Conservation (phyloP, 2,113 vertebrate species). For the Lophura nycthemera region DNA sequence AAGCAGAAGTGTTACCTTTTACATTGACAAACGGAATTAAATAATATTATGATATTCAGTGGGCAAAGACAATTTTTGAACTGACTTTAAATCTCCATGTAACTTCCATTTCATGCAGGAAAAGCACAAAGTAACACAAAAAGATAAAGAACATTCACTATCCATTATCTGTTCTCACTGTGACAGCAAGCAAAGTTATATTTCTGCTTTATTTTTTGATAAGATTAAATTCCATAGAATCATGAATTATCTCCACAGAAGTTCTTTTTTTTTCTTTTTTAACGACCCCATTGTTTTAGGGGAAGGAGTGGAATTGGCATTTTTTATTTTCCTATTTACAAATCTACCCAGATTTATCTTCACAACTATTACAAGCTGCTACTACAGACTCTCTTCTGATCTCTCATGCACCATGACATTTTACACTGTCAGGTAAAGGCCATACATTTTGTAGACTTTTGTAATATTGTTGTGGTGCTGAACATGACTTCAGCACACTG, state of each 20-base stretch:
- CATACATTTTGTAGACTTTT: slow-evolving; percentile 4
- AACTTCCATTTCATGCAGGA: background rate
- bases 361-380: background rate
- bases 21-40: background rate
- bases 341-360: background rate
- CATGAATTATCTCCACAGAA: background rate
- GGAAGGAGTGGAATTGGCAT: rapidly evolving
- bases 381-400: background rate
- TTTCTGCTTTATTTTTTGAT: background rate
- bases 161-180: background rate
- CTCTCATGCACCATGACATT: background rate
- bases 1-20: background rate
- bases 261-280: background rate
- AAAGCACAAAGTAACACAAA: background rate
- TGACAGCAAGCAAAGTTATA: background rate
- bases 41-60: background rate
- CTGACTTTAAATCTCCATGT: background rate
- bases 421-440: background rate
- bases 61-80: background rate
- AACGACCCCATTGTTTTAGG: background rate
- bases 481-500: background rate
- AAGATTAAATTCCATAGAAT: background rate
- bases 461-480: slow-evolving; percentile 11
- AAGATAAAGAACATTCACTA: background rate
- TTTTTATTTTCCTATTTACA: background rate